Evolutionary conservation across 1,140 invertebrate species (phyloP).

Genomic region (Heliconius hermathena): DNA sequence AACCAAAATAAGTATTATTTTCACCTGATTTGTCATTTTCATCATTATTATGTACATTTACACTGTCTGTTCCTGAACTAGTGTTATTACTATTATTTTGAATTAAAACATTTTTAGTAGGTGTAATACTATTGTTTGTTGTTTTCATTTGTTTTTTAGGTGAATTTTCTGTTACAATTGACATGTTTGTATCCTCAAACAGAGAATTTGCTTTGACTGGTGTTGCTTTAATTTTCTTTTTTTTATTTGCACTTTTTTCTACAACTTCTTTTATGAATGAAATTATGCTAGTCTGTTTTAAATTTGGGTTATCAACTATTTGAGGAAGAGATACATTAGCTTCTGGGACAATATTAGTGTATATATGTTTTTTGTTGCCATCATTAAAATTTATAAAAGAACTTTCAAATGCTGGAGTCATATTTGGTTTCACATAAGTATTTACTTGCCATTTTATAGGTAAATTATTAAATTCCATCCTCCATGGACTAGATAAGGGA

Average conservation of each 20-base stretch:
- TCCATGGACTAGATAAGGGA: constrained; percentile 70
- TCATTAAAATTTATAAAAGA: constrained; percentile 70
- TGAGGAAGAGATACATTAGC: constrained; percentile 51
- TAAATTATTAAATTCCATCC: constrained; percentile 67
- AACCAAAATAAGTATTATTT: constrained; percentile 69
- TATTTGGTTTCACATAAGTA: constrained; percentile 71
- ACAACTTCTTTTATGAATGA: constrained; percentile 74
- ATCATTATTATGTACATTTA: constrained; percentile 6
- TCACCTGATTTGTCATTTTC: constrained; percentile 56
- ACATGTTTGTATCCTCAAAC: constrained; percentile 52
- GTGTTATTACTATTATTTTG: constrained; percentile 36
- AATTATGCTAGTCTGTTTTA: constrained; percentile 73
- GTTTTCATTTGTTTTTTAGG: constrained; percentile 33
- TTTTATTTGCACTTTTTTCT: constrained; percentile 64
- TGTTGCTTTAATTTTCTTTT: constrained; percentile 53
- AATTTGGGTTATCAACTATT: constrained; percentile 48
- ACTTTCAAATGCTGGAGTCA: constrained; percentile 74
- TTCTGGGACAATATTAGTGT: constrained; percentile 64
- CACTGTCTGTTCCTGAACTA: constrained; percentile 24
- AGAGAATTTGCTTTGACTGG: constrained; percentile 59
- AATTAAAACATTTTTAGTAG: constrained; percentile 20
- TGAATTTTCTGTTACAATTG: constrained; percentile 38
- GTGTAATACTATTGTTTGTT: constrained; percentile 39
- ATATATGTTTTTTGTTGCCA: constrained; percentile 74
- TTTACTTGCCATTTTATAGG: constrained; percentile 75